phyloP scores from a whole-genome alignment of 2,797 vertebrate species.

The Anniella stebbinsi region DNA sequence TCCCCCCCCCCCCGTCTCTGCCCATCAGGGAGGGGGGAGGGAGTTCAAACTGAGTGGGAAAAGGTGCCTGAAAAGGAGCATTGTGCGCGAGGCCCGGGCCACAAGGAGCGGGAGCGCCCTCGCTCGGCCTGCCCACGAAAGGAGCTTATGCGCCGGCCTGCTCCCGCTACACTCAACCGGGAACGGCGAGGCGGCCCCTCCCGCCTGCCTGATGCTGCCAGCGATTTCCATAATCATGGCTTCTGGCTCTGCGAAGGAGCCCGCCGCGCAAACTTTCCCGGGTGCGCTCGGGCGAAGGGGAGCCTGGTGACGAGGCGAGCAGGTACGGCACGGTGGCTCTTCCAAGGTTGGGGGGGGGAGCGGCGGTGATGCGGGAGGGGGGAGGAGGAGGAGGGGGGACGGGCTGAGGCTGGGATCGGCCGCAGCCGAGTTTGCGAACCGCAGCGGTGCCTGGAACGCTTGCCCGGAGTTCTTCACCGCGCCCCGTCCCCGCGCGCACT shows the following conservation, averaged over 20 bases:
- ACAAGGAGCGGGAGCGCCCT: constrained; percentile 55
- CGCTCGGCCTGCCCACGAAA: constrained; percentile 35
- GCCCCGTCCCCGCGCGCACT: neutral
- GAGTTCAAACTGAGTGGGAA: neutral
- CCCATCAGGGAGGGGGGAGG: too few species aligned
- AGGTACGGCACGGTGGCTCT: neutral
- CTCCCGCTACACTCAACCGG: neutral
- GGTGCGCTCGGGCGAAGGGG: neutral
- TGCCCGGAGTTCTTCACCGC: neutral
- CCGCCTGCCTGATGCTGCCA: constrained; percentile 11
- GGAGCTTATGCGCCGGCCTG: neutral
- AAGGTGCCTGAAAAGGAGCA: neutral
- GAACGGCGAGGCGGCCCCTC: constrained; percentile 53
- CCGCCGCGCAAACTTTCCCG: constrained; percentile 66
- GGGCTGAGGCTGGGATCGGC: neutral
- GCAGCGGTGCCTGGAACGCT: neutral
- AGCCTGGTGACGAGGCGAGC: neutral
- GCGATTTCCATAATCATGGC: constrained; percentile 72
- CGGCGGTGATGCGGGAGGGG: neutral
- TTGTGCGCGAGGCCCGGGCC: neutral
- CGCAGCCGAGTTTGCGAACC: neutral
- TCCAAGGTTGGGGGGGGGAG: neutral
- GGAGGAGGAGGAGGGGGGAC: too few species aligned
- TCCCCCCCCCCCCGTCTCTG: too few species aligned
- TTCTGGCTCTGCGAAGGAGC: constrained; percentile 67